Evolutionary conservation across 1,140 invertebrate species (phyloP).

Genomic region (Anagrus nilaparvatae): DNA sequence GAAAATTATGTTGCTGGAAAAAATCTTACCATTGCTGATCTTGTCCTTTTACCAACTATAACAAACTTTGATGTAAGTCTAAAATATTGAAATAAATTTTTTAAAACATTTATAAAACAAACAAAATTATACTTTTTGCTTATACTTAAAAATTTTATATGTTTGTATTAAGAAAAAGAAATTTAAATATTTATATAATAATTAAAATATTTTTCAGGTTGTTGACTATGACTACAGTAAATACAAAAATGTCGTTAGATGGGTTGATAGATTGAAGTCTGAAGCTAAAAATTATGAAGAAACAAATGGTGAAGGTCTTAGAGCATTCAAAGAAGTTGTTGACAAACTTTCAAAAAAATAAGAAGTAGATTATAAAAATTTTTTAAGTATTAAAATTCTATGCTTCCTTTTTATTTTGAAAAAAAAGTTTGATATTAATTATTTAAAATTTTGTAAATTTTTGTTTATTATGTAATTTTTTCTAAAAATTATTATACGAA

Average conservation of each 20-base stretch:
- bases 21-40: slow-evolving; percentile 44
- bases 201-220: slow-evolving; percentile 43
- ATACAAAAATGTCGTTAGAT: slow-evolving; percentile 57
- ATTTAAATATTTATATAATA: too few relatives aligned
- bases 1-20: slow-evolving; percentile 32
- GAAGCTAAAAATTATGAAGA: slow-evolving; percentile 62
- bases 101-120: too few relatives aligned
- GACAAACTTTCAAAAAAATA: slow-evolving; percentile 23
- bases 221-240: slow-evolving; percentile 54
- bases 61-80: slow-evolving; percentile 36
- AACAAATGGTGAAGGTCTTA: slow-evolving; percentile 50
- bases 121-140: too few relatives aligned
- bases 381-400: too few relatives aligned
- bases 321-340: slow-evolving; percentile 25
- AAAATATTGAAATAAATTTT: too few relatives aligned
- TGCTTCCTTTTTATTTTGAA: too few relatives aligned
- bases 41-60: slow-evolving; percentile 23
- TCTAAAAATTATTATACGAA: too few relatives aligned
- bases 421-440: too few relatives aligned
- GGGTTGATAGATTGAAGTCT: slow-evolving; percentile 58
- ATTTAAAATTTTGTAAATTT: too few relatives aligned
- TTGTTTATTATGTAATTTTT: too few relatives aligned
- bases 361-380: slow-evolving; percentile 16
- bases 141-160: too few relatives aligned
- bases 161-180: too few relatives aligned